A percentile compares a stretch with the other conserved stretches of the same genome.
phyloP scores from a whole-genome alignment of 1,140 invertebrate genomes.

The Drosophila tropicalis region DNA sequence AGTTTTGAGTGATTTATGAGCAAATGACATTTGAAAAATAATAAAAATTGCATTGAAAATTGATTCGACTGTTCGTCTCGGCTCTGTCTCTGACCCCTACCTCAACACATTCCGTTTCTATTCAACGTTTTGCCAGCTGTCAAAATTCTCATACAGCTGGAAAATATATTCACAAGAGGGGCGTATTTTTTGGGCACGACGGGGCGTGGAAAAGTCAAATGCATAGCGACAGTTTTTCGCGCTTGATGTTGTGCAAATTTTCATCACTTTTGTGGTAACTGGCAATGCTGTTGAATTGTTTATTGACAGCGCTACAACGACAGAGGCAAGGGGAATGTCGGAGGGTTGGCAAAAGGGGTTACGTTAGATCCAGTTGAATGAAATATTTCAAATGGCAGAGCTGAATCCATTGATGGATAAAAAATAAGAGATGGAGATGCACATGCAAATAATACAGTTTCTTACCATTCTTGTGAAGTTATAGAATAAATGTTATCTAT shows the following conservation, averaged over 20 bases:
- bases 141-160: constrained; percentile 46
- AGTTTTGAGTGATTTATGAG: constrained; percentile 68
- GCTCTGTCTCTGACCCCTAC: constrained; percentile 15
- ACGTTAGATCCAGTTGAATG: neutral
- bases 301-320: constrained; percentile 50
- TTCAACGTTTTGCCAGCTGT: constrained; percentile 35
- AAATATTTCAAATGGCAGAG: constrained; percentile 38
- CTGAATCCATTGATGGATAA: neutral
- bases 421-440: constrained; percentile 10
- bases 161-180: constrained; percentile 38
- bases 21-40: constrained; percentile 72
- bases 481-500: neutral
- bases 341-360: neutral
- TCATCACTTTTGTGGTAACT: constrained; percentile 66
- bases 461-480: neutral
- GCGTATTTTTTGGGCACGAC: neutral
- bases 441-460: neutral
- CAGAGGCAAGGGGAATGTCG: neutral
- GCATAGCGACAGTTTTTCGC: constrained; percentile 47
- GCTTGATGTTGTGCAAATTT: constrained; percentile 61
- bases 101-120: neutral
- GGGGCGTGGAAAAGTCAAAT: constrained; percentile 39
- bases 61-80: constrained; percentile 38
- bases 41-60: constrained; percentile 64
- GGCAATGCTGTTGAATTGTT: constrained; percentile 52